phyloP scores from a whole-genome alignment of 2,797 vertebrate species.

The Lagocephalus sceleratus region DNA sequence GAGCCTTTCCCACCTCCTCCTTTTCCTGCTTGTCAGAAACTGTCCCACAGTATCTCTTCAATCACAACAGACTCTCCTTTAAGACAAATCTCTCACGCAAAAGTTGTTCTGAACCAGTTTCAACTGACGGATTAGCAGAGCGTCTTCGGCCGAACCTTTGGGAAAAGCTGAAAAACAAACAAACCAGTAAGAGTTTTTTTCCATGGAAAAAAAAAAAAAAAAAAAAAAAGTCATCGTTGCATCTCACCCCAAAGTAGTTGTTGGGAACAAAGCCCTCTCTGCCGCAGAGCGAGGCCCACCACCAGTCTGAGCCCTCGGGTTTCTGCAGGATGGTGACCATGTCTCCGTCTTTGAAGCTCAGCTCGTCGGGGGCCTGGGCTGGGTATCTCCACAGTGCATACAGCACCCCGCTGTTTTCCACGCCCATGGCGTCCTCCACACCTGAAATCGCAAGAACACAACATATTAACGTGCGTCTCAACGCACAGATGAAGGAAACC shows the following conservation, averaged over 20 bases:
- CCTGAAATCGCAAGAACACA: constrained; percentile 62
- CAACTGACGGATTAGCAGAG: constrained; percentile 58
- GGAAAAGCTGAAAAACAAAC: constrained; percentile 69
- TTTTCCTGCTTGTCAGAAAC: no score
- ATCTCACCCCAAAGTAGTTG: constrained; percentile 91
- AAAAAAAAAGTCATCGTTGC: not conserved
- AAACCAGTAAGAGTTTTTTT: no score
- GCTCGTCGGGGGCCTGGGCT: constrained; percentile 83
- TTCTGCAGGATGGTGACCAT: constrained; percentile 88
- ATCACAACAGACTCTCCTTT: constrained; percentile 5
- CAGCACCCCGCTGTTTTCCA: constrained; percentile 82
- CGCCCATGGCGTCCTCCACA: constrained; percentile 84
- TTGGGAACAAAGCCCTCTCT: constrained; percentile 88
- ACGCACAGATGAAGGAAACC: no score
- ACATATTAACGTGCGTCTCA: not conserved
- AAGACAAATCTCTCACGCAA: not conserved
- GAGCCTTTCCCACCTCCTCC: no score
- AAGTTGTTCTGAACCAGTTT: constrained; percentile 1
- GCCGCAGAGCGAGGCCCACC: constrained; percentile 88
- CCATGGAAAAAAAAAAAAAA: no score
- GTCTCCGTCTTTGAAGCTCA: constrained; percentile 88
- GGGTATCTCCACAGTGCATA: constrained; percentile 90
- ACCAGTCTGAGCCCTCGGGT: constrained; percentile 83
- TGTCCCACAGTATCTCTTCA: no score
- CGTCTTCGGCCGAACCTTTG: constrained; percentile 75